Conservation (phyloP, 2,888 invertebrate species). For the Micropterix aruncella region DNA sequence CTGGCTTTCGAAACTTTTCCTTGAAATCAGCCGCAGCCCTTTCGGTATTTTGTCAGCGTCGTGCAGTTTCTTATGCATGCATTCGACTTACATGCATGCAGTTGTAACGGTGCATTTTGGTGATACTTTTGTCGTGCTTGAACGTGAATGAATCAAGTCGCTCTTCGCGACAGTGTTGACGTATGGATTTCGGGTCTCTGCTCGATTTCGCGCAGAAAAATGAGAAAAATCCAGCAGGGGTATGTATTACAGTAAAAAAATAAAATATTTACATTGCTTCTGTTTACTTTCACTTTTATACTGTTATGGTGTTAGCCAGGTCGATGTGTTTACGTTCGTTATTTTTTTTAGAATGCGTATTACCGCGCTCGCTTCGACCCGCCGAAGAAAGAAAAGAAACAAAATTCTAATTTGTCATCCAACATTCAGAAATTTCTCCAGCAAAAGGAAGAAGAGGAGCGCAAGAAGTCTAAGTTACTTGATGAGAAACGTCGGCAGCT, state of each 20-base stretch:
- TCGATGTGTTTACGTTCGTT: no score
- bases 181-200: not conserved
- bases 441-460: constrained; percentile 69
- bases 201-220: not conserved
- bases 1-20: no score
- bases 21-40: no score
- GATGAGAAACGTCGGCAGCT: constrained; percentile 50
- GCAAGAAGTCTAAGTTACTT: constrained; percentile 43
- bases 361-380: constrained; percentile 72
- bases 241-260: not conserved
- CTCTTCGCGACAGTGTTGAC: not conserved
- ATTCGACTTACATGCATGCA: no score
- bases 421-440: constrained; percentile 76
- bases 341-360: constrained; percentile 20
- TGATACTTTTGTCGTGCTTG: no score
- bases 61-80: no score
- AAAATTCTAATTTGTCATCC: constrained; percentile 50
- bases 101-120: no score
- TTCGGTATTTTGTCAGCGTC: no score
- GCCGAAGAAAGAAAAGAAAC: constrained; percentile 64
- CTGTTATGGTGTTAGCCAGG: not conserved
- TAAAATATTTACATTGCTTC: not conserved
- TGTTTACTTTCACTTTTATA: not conserved
- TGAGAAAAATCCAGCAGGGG: not conserved
- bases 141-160: no score